Evolutionary conservation across 2,113 vertebrate genomes (phyloP).

Genomic region (Tyto alba): DNA sequence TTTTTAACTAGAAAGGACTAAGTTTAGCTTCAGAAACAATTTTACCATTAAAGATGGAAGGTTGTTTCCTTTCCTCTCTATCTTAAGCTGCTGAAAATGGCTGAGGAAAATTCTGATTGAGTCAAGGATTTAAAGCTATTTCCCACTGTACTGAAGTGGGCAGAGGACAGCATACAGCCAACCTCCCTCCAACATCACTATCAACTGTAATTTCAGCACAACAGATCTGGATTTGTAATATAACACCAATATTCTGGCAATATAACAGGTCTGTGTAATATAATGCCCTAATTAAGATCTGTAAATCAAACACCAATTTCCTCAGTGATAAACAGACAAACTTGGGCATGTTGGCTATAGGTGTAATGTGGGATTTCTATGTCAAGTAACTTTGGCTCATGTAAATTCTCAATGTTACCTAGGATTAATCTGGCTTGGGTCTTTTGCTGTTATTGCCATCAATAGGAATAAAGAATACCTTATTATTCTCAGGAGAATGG

Average conservation of each 20-base stretch:
- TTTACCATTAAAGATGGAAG: neutral
- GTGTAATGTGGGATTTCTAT: neutral
- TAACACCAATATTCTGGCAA: too few relatives aligned
- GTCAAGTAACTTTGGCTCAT: neutral
- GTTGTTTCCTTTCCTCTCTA: neutral
- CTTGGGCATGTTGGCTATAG: neutral
- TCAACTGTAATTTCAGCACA: neutral
- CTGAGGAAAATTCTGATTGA: neutral
- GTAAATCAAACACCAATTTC: neutral
- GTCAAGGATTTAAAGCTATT: neutral
- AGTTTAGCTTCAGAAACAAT: neutral
- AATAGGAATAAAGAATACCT: neutral
- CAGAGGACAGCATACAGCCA: neutral
- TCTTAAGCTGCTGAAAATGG: neutral
- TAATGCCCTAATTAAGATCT: neutral
- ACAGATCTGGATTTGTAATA: neutral
- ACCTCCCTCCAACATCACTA: neutral
- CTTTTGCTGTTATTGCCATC: neutral
- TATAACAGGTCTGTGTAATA: too few relatives aligned
- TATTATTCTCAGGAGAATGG: neutral
- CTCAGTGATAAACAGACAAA: neutral
- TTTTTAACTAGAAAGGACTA: neutral
- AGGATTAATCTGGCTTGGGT: neutral
- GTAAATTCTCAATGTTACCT: neutral
- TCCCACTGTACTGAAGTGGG: neutral